Conservation (phyloP, 2,797 vertebrate species). For the Tolypeutes matacus region DNA sequence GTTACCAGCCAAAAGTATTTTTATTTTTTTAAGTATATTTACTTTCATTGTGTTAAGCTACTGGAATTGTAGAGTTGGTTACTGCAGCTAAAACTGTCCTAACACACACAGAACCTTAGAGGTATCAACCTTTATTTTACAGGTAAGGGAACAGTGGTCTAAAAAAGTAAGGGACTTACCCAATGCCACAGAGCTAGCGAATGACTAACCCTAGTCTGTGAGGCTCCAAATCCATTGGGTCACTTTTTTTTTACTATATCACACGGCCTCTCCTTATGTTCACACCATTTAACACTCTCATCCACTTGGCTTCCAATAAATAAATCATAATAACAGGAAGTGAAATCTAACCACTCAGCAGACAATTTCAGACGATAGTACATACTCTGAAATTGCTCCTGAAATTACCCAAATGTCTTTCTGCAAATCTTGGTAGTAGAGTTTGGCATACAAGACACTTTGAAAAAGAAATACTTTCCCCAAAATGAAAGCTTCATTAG, state of each 20-base stretch:
- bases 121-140: background rate
- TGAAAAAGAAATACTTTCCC: conserved; percentile 53
- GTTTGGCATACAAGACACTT: conserved; percentile 31
- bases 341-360: conserved; percentile 14
- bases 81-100: background rate
- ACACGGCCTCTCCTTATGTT: background rate
- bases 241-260: background rate
- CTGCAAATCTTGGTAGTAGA: background rate
- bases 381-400: conserved; percentile 33
- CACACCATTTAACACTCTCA: background rate
- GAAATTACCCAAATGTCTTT: conserved; percentile 68
- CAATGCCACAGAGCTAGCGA: background rate
- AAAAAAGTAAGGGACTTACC: conserved; percentile 25
- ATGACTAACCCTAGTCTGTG: background rate
- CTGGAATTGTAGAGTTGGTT: background rate
- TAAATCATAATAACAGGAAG: conserved; percentile 54
- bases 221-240: background rate
- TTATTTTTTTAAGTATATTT: background rate
- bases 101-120: background rate
- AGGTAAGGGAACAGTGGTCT: background rate
- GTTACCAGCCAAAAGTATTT: background rate
- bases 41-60: conserved; percentile 3
- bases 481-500: conserved; percentile 58
- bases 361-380: conserved; percentile 36
- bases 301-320: conserved; percentile 48